Percentiles rank a stretch among this genome's conserved stretches.
phyloP scores from a whole-genome alignment of 2,113 vertebrate genomes.

The Terrapene triunguis region DNA sequence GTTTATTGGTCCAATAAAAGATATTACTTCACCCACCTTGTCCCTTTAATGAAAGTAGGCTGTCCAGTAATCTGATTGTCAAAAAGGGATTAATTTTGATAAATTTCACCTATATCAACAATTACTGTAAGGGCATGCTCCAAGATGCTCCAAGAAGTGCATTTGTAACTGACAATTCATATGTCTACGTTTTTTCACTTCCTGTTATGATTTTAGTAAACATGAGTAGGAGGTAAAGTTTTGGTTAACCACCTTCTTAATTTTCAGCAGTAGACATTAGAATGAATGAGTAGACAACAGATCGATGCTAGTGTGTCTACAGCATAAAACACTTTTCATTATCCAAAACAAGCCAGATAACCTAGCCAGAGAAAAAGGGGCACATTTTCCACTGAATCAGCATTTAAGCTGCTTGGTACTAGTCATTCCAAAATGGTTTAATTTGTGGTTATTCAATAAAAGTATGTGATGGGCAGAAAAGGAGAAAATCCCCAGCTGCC shows the following conservation, averaged over 20 bases:
- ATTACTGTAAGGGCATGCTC: neutral
- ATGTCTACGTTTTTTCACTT: neutral
- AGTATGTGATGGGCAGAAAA: slow-evolving; percentile 32
- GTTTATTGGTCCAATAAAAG: neutral
- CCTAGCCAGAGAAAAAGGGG: slow-evolving; percentile 7
- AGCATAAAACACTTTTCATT: neutral
- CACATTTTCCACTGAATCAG: slow-evolving; percentile 23
- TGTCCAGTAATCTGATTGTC: neutral
- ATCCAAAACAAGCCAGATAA: neutral
- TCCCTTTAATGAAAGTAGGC: slow-evolving; percentile 17
- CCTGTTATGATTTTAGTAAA: slow-evolving; percentile 2
- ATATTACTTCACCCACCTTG: neutral
- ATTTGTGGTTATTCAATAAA: slow-evolving; percentile 29
- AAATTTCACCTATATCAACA: neutral
- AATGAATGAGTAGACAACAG: neutral
- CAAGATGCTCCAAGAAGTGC: neutral
- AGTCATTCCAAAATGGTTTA: neutral
- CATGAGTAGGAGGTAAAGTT: neutral
- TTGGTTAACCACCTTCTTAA: neutral
- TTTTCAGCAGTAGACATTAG: slow-evolving; percentile 1
- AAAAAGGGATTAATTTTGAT: neutral
- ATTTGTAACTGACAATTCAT: neutral
- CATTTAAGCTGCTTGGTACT: neutral
- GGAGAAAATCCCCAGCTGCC: slow-evolving; percentile 10
- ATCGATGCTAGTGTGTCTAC: slow-evolving; percentile 19